Base-by-base conservation (phyloP, 1,140 invertebrate species). In the Rhopalosiphum padi region DNA sequence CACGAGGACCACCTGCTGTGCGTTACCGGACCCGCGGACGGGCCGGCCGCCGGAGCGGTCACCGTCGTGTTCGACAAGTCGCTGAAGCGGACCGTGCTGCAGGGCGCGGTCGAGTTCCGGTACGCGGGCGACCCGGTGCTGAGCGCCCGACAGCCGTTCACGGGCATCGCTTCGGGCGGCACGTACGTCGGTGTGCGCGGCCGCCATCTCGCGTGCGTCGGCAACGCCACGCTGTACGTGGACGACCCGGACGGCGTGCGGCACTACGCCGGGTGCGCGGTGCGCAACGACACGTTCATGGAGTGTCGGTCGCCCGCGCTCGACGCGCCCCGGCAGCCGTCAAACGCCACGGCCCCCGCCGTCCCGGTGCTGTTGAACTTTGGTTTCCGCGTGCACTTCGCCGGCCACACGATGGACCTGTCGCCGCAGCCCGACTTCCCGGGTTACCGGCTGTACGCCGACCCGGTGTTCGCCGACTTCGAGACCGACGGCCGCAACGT, bases 231-330 rank as follows among this genome's bases (percentile, higher is more conserved):
- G 11, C 30, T 68, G 11, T n/a, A n/a, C 30, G 60, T 68, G 60
- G 60, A 68, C 60, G 60, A 68, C 60, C 11, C 30, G 60, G 60
- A 85, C 7, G 82, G 35, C 35, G 23, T 41, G 35, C 35, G 82
- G 9, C 82, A 83, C 35, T 37, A 21, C n/a, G 82, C 18, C 82
- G 82, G 18, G 21, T 83, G 82, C 35, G 21, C n/a, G 82, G 37
- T 85, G 37, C 82, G 82, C 82, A 85, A 85, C 95, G 98, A 51
- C 97, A 98, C 94, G 98, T 98, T 95, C 97, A 98, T 94, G 98
- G 98, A 94, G 97, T 98, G 7, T 95, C 98, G 25, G 98, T 98
- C 1, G 98, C 98, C 30, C 96, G 98, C 18, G 97, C 98, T 94
- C 97, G 98, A 53, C 94, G 22, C 5, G 21, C 82, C 21, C 18